A percentile compares a stretch with the other conserved stretches of the same genome.
Conservation (phyloP, 2,113 vertebrate genomes). For the Eurystomus gularis region DNA sequence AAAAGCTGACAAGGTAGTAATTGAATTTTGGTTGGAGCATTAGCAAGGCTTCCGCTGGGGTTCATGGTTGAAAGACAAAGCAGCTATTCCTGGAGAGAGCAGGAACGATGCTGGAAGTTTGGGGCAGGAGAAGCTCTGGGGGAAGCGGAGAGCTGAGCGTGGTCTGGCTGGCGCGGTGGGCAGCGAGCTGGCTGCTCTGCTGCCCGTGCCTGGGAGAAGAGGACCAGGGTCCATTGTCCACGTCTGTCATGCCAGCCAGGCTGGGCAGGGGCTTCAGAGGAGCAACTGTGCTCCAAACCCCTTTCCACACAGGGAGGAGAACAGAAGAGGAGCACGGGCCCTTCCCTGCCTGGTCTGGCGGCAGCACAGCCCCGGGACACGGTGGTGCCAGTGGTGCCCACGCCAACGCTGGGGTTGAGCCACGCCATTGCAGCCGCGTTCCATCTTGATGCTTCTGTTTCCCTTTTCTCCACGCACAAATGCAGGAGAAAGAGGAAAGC, state of each 20-base stretch:
- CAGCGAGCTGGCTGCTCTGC: neutral
- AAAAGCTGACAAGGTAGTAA: neutral
- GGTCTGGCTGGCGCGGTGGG: neutral
- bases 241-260: neutral
- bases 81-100: neutral
- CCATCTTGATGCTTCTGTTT: accelerated
- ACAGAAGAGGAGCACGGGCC: accelerated
- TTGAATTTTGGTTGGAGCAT: neutral
- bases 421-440: accelerated
- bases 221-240: neutral
- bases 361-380: too few species aligned
- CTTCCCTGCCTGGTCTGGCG: neutral
- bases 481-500: neutral
- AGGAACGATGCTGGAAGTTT: neutral
- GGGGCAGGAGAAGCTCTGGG: neutral
- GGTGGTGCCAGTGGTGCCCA: neutral
- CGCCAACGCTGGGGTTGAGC: neutral
- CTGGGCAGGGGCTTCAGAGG: neutral
- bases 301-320: accelerated
- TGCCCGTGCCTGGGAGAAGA: neutral
- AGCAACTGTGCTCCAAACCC: neutral
- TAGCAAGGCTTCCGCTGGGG: neutral
- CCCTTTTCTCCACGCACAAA: neutral
- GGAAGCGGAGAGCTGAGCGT: accelerated
- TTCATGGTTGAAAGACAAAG: neutral